Base-by-base conservation (phyloP, 2,113 vertebrate species). In the Aldabrachelys gigantea region DNA sequence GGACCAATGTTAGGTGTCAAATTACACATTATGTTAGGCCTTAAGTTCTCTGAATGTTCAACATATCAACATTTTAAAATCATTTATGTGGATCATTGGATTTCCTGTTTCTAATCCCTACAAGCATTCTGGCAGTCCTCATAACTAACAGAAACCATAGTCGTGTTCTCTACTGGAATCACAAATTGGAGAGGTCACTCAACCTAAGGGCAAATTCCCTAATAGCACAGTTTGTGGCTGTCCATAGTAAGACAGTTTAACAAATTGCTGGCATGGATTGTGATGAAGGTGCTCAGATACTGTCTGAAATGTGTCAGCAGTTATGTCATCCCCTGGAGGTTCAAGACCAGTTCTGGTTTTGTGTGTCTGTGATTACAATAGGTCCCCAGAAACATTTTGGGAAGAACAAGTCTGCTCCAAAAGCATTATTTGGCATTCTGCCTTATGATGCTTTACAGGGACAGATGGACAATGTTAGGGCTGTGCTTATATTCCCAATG, bases 71-170 rank as follows among this genome's bases (percentile, higher is more conserved):
- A 82, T 95, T 92, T 94, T 96, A 92, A 97, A 95, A 90, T 91
- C 91, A 95, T 49, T 89, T 95, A 93, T 14, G 53, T 91, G 72
- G 21, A 90, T 95, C 76, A 89, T 83, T 95, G 84, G 65, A 88
- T 97, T 97, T 97, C 92, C 93, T 97, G 85, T 25, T 97, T 97
- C 96, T 94, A 95, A 95, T 86, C 94, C 53, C 87, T 95, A 93
- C 85, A 93, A 97, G 91, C 8, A 31, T 96, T 91, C 91, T 96
- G 82, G 91, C 82, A 96, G 54, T 95, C 89, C 29, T 94, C 27
- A 38, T 91, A 93, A 82, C n/a, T 80, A 94, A 75, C 72, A 94
- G 84, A 97, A 97, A 95, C 89, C 91, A 91, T 85, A 95, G 0
- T 76, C 78, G 1, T 56, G 19, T 47, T 94, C 57, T 90, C 84